Conservation (phyloP, 2,797 vertebrate genomes). For the Anolis apletophallus region DNA sequence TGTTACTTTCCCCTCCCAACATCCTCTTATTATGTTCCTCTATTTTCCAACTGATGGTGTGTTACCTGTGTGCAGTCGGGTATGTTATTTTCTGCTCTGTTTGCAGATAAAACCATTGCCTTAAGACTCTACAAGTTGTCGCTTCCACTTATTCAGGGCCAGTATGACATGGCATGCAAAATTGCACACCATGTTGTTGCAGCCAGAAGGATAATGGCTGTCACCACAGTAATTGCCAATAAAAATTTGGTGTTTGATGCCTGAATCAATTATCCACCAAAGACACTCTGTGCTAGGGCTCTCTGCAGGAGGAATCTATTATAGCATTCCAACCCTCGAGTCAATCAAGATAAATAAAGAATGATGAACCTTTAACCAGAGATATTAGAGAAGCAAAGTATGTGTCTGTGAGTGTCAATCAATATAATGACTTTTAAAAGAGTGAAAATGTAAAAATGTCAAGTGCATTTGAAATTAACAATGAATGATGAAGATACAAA, state of each 20-base stretch:
- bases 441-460: constrained; percentile 61
- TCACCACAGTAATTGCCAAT: constrained; percentile 66
- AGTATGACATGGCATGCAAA: constrained; percentile 63
- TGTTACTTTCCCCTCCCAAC: not conserved
- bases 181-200: constrained; percentile 56
- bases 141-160: constrained; percentile 62
- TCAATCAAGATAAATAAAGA: constrained; percentile 55
- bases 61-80: constrained; percentile 38
- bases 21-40: constrained; percentile 4
- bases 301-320: constrained; percentile 54
- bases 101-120: constrained; percentile 61
- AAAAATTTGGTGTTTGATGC: constrained; percentile 63
- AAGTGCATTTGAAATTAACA: constrained; percentile 50
- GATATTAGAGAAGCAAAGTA: constrained; percentile 43
- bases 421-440: constrained; percentile 38
- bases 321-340: constrained; percentile 28
- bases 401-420: constrained; percentile 53
- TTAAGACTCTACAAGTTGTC: constrained; percentile 66
- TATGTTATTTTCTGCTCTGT: constrained; percentile 58
- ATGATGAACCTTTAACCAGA: constrained; percentile 45
- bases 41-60: constrained; percentile 21
- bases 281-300: constrained; percentile 28
- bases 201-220: constrained; percentile 63
- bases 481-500: constrained; percentile 49
- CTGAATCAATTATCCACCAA: constrained; percentile 69